Base-by-base conservation (phyloP, 2,113 vertebrate species). In the Eurypyga helias region DNA sequence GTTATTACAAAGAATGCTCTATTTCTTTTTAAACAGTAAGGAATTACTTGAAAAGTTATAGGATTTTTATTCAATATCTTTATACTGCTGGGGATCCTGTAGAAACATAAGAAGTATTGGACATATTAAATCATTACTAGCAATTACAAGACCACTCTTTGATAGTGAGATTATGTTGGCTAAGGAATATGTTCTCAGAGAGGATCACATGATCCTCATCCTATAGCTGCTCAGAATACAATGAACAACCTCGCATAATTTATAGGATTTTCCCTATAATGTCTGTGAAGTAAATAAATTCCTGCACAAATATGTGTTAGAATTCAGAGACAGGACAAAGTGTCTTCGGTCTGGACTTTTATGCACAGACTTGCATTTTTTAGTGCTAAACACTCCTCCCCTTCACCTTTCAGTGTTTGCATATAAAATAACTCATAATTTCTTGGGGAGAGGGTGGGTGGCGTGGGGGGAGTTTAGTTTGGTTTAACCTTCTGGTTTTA, bases 331-430 rank as follows among this genome's bases (percentile, higher is more conserved):
- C 5, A 49, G 2, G 31, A 38, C 5, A 57, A 51, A 20, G 5
- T 24, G 9, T 4, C 7, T 55, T 51, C 38, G 12, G 7, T 24
- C 43, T 23, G n/a, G 33, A 48, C 17, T 75, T 4, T 28, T 13
- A 23, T 1, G 3, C 36, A 23, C 8, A 57, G 14, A 54, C 3
- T 6, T 69, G 3, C 14, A 34, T 26, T 64, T 13, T 58, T 41
- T 58, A 9, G 12, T 76, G 28, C 3, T 17, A 51, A 62, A 10
- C 10, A 4, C 9, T 6, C 5, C 5, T 6, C 3, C 11, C 6
- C 4, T 2, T 4, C 11, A 11, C 33, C 4, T 41, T 12, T 41
- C 11, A n/a, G 1, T 31, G 25, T 36, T 25, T 26, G 20, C 8
- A 18, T 33, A 24, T 17, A 33, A 61, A 78, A 28, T 3, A 33